Evolutionary conservation across 37 sponge, comb jelly and placozoan species (phyloP).

Genomic region (Eunapius fragilis): DNA sequence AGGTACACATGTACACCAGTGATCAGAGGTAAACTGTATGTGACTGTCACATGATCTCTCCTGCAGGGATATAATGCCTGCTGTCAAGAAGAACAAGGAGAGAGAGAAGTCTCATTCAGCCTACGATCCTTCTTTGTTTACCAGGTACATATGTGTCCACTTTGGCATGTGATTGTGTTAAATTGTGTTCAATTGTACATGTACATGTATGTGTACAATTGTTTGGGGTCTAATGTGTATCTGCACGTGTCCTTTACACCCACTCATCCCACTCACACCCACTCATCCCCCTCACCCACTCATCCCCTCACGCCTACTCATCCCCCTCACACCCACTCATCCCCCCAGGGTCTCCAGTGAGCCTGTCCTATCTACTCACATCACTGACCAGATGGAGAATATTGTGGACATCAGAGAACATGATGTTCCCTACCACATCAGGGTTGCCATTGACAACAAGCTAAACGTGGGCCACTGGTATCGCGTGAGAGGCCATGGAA

Average conservation of each 20-base stretch:
- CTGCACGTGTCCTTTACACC: neutral
- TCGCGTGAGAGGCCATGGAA: constrained; percentile 75
- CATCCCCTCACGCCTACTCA: too few relatives aligned
- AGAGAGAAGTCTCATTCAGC: constrained; percentile 75
- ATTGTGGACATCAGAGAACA: constrained; percentile 91
- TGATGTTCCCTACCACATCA: constrained; percentile 97
- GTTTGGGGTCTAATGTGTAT: too few relatives aligned
- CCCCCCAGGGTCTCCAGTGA: neutral
- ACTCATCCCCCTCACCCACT: too few relatives aligned
- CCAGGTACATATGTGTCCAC: constrained; percentile 17
- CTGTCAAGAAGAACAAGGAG: constrained; percentile 89
- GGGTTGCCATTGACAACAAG: constrained; percentile 94
- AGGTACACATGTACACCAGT: too few relatives aligned
- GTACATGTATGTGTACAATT: too few relatives aligned
- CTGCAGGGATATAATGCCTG: constrained; percentile 83
- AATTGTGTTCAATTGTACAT: too few relatives aligned
- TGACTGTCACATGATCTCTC: neutral
- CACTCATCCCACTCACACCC: neutral
- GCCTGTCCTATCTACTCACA: neutral
- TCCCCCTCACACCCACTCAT: neutral
- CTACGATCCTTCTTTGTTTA: constrained; percentile 83
- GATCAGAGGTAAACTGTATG: too few relatives aligned
- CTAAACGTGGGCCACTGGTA: constrained; percentile 96
- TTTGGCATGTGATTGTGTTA: too few relatives aligned
- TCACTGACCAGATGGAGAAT: constrained; percentile 84